Conservation (phyloP, 64 coral and sea anemone genomes). For the Pocillopora damicornis region DNA sequence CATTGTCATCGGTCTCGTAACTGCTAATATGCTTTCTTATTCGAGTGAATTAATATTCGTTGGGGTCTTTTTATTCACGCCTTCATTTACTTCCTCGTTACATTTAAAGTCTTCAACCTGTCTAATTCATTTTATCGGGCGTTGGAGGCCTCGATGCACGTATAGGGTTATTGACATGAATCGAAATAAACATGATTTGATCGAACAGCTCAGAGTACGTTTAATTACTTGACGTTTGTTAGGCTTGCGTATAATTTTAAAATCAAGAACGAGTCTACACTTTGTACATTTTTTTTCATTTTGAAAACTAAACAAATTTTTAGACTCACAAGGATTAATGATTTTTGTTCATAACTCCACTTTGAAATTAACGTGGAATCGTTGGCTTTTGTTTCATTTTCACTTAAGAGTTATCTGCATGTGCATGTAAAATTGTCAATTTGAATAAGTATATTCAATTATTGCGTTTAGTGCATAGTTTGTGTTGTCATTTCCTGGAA, state of each 20-base stretch:
- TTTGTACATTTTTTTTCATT: not conserved
- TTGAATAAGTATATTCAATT: not conserved
- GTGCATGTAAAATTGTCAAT: not conserved
- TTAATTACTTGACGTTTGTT: not conserved
- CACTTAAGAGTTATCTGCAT: not conserved
- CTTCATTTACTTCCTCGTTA: not conserved
- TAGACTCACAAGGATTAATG: not conserved
- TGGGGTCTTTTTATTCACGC: not conserved
- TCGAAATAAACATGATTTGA: not conserved
- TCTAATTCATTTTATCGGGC: not conserved
- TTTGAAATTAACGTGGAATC: not conserved
- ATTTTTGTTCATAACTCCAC: not conserved
- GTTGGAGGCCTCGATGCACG: not conserved
- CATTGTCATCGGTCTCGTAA: not conserved
- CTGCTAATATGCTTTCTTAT: not conserved
- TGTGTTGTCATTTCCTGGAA: not conserved
- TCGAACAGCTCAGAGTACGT: not conserved
- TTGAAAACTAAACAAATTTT: not conserved
- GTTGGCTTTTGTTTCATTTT: not conserved
- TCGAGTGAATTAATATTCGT: not conserved
- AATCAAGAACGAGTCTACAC: not conserved
- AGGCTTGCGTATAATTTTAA: not conserved
- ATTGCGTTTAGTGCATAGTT: not conserved
- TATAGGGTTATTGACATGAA: not conserved
- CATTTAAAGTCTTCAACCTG: not conserved